These are phyloP conservation scores for Pterois miles DNA, from an alignment of 2,797 vertebrate species.

Conservation along the genomic window DNA sequence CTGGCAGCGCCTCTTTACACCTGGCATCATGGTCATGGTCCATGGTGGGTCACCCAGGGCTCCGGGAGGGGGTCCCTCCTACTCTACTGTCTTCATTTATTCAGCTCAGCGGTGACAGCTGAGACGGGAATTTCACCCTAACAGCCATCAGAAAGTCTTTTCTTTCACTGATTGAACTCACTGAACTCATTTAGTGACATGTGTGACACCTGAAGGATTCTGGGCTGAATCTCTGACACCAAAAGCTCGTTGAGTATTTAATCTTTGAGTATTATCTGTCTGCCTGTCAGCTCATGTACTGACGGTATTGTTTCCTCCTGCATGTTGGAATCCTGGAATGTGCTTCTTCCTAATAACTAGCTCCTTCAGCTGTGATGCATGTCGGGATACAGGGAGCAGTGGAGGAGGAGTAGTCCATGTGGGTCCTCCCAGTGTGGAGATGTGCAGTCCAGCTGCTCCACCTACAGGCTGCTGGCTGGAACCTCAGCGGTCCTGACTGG, in stretches of 20 bases:
- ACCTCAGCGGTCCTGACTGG: too few species aligned
- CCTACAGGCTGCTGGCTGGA: constrained; percentile 2
- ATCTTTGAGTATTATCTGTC: neutral
- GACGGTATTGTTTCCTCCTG: neutral
- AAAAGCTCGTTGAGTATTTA: too few species aligned
- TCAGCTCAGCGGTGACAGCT: neutral
- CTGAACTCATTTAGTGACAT: neutral
- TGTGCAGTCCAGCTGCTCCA: constrained; percentile 30
- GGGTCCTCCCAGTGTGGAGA: neutral
- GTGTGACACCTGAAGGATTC: neutral
- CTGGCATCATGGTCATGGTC: too few species aligned
- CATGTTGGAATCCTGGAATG: neutral
- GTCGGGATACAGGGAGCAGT: neutral
- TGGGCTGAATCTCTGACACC: neutral
- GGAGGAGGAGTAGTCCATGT: neutral
- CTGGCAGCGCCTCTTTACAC: too few species aligned
- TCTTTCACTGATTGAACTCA: neutral
- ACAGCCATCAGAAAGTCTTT: neutral
- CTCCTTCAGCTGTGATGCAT: neutral
- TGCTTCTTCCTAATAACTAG: neutral
- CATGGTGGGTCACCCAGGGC: too few species aligned
- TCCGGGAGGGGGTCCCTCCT: too few species aligned
- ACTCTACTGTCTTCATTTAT: neutral
- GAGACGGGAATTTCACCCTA: neutral
- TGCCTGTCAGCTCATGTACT: neutral